Percentiles rank a stretch among this genome's conserved stretches.
Evolutionary conservation across 2,113 vertebrate species (phyloP).

Genomic region (Choloepus hoffmanni): DNA sequence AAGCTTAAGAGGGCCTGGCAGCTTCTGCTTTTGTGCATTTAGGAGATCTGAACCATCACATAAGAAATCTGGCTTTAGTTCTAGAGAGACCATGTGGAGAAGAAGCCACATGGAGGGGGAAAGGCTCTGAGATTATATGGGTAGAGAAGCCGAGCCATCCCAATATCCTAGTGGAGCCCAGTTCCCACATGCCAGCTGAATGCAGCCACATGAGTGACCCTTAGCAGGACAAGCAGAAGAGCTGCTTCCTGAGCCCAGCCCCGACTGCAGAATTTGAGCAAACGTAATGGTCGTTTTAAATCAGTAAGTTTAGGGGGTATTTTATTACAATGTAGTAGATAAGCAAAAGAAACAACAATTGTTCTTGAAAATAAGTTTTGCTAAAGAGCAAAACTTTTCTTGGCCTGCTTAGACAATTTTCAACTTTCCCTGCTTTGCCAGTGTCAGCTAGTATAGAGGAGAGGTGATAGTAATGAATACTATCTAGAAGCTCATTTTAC

Average conservation of each 20-base stretch:
- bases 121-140: not conserved
- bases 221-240: not conserved
- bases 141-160: not conserved
- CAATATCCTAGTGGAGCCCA: not conserved
- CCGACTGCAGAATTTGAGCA: not conserved
- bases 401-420: not conserved
- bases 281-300: not conserved
- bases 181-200: not conserved
- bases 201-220: not conserved
- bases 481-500: slow-evolving; percentile 7
- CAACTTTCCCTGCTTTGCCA: not conserved
- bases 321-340: slow-evolving; percentile 4
- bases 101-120: not conserved
- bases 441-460: not conserved
- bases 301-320: not conserved
- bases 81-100: slow-evolving; percentile 7
- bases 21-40: slow-evolving; percentile 36
- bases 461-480: not conserved
- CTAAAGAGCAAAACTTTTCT: not conserved
- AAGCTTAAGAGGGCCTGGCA: not conserved
- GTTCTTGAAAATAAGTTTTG: slow-evolving; percentile 44
- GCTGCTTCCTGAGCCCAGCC: not conserved
- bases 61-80: slow-evolving; percentile 1
- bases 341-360: not conserved
- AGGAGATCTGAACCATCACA: not conserved